Percentiles rank a stretch among this genome's conserved stretches.
phyloP scores from a whole-genome alignment of 2,797 vertebrate species.

The Halcyon smyrnensis region DNA sequence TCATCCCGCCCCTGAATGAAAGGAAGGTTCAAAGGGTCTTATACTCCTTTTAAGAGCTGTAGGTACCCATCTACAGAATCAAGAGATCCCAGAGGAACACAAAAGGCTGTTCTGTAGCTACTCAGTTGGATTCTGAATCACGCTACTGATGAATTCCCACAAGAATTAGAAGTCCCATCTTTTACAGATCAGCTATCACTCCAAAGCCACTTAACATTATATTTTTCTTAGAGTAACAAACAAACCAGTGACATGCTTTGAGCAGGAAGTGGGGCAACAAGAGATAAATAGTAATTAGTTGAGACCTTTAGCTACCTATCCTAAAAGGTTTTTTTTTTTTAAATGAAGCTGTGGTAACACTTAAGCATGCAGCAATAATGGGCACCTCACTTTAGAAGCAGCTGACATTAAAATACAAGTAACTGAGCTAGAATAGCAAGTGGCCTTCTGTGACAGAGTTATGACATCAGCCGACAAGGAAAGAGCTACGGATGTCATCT shows the following conservation, averaged over 20 bases:
- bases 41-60: not conserved
- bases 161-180: not conserved
- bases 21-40: not conserved
- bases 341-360: accelerated
- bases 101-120: not conserved
- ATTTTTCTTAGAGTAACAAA: not conserved
- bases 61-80: accelerated
- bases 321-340: not conserved
- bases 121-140: not conserved
- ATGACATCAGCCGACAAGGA: not conserved
- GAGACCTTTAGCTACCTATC: not conserved
- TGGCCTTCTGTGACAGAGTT: not conserved
- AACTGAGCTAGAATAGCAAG: not conserved
- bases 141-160: accelerated
- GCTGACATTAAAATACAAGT: accelerated
- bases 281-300: not conserved
- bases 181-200: not conserved
- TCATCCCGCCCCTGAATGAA: no score
- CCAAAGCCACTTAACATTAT: not conserved
- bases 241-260: accelerated
- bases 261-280: accelerated
- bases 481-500: not conserved
- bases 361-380: accelerated
- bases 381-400: accelerated
- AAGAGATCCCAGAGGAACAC: not conserved